Percentiles rank a stretch among this genome's conserved stretches.
These are phyloP conservation scores for Calliopsis andreniformis DNA, from an alignment of 1,140 invertebrate genomes.

Conservation along the genomic window DNA sequence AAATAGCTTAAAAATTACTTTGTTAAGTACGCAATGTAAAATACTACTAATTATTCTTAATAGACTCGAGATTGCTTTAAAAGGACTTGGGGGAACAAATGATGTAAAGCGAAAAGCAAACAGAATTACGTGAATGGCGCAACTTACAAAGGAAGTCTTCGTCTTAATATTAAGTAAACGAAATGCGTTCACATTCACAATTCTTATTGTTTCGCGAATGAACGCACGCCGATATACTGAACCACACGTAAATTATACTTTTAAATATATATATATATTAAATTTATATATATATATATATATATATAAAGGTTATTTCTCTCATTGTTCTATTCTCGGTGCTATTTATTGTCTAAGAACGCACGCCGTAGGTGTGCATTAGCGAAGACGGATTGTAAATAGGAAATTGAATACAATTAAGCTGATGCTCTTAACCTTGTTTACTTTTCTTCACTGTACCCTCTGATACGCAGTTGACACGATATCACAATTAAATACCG, in stretches of 20 bases:
- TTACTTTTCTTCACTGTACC: conserved; percentile 22
- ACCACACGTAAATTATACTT: not conserved
- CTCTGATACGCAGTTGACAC: not conserved
- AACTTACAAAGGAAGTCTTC: conserved; percentile 2
- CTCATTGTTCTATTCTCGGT: conserved; percentile 36
- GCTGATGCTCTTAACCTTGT: conserved; percentile 9
- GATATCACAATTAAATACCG: not conserved
- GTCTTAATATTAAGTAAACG: conserved; percentile 37
- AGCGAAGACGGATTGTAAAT: conserved; percentile 33
- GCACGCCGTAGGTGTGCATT: not conserved
- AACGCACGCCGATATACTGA: not conserved
- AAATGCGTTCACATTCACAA: conserved; percentile 8
- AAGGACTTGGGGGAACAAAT: conserved; percentile 20
- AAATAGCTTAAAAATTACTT: conserved; percentile 47
- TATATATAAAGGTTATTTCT: conserved; percentile 16
- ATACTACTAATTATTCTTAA: conserved; percentile 17
- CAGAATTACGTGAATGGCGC: conserved; percentile 1
- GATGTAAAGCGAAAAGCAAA: not conserved
- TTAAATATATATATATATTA: conserved; percentile 16
- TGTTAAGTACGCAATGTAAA: conserved; percentile 4
- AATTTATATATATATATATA: conserved; percentile 13
- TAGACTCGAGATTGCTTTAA: conserved; percentile 4
- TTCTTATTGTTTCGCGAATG: conserved; percentile 1
- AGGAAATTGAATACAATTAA: conserved; percentile 28
- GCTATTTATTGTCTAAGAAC: conserved; percentile 23